Evolutionary conservation across 1,140 invertebrate species (phyloP), one percentile per base, ranked within the genome.

Genomic region (Psilanteris sp.): DNA sequence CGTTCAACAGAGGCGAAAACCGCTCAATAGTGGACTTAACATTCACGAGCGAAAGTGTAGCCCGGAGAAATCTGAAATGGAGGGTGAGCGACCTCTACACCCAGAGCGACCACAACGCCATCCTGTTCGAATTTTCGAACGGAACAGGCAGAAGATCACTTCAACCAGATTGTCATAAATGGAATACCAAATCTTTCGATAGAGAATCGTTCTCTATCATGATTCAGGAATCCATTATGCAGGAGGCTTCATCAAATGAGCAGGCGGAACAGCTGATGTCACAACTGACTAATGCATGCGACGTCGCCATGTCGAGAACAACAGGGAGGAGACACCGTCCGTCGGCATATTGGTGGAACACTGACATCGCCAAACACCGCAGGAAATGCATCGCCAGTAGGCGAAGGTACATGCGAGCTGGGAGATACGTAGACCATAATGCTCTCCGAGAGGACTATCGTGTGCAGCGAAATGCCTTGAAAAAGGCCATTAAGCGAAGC

Each of bases 181-280:
- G 41, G 41, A 61, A 46, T 11, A 13, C 15, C 22, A 46, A 8
- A 20, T 43, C 54, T 7, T 57, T 57, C n/a, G 37, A 57, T 11
- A 10, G 52, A 1, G 37, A 43, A 26, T n/a, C 14, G 4, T 31
- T 57, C 37, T 8, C 3, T 9, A 3, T 24, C 0, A 41, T 55
- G 14, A 41, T 55, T n/a, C 9, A 11, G 24, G 18, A 20, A 31
- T 3, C 27, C 2, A 11, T n/a, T n/a, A 11, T 7, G 4, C 24
- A 11, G 9, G 1, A 1, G 2, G 27, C 9, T 5, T 2, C n/a
- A 1, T 1, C 27, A 27, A 9, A 48, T 2, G 8, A 37, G 4
- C 37, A n/a, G 14, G 22, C 48, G 16, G 3, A 9, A 1, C 27
- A 57, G 5, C 24, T 57, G 0, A 43, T 57, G 52, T n/a, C 24